These are phyloP conservation scores for Diabrotica virgifera DNA, from an alignment of 1,140 invertebrate species.

Conservation along the genomic window DNA sequence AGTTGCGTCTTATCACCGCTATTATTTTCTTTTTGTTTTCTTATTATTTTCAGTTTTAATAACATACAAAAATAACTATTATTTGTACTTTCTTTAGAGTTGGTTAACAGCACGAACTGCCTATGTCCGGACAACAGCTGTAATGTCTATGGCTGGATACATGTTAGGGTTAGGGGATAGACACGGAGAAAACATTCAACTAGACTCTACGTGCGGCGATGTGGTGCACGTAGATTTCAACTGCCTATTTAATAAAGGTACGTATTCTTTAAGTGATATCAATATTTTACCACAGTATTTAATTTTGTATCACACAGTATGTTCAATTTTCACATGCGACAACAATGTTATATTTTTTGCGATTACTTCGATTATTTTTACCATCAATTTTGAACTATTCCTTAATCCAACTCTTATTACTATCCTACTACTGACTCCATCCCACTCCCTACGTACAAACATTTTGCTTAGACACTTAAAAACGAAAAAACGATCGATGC, in stretches of 20 bases:
- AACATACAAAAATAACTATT: neutral
- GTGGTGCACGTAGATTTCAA: constrained; percentile 98
- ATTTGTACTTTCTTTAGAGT: constrained; percentile 39
- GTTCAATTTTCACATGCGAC: no score
- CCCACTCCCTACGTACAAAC: no score
- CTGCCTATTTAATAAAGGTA: constrained; percentile 90
- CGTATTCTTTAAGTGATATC: constrained; percentile 13
- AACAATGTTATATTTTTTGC: no score
- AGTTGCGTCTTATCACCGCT: no score
- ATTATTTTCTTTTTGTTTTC: no score
- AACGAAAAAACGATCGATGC: no score
- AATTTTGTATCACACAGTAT: no score
- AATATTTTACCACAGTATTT: neutral
- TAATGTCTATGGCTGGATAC: constrained; percentile 98
- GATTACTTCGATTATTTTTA: no score
- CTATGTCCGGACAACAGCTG: constrained; percentile 88
- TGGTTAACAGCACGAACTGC: constrained; percentile 81
- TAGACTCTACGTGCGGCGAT: constrained; percentile 89
- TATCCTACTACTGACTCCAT: no score
- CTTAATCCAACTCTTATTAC: no score
- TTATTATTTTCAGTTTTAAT: neutral
- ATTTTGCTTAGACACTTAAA: no score
- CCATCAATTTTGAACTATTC: no score
- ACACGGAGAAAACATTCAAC: constrained; percentile 95
- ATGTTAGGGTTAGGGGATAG: constrained; percentile 95